A percentile compares a stretch with the other conserved stretches of the same genome.
Conservation (phyloP, 2,888 invertebrate species). For the Troilus luridus region DNA sequence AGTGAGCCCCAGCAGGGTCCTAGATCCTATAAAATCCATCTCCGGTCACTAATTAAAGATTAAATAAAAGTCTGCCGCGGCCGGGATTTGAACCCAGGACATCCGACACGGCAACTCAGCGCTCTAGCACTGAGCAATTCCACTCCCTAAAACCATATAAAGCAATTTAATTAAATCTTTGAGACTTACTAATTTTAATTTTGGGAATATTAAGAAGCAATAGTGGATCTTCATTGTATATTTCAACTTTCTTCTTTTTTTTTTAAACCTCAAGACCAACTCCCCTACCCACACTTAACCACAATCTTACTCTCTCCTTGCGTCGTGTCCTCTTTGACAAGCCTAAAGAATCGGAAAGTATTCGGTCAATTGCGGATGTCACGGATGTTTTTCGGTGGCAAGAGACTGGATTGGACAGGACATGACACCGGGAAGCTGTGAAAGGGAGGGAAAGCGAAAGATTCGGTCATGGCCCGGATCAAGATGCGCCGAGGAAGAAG, state of each 20-base stretch:
- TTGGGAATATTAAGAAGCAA: no score
- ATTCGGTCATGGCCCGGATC: not conserved
- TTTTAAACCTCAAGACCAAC: not conserved
- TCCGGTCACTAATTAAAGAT: no score
- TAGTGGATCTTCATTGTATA: not conserved
- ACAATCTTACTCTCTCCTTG: not conserved
- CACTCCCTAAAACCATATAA: no score
- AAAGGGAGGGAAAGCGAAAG: conserved; percentile 4
- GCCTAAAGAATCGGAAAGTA: not conserved
- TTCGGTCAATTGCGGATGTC: not conserved
- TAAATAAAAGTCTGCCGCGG: no score
- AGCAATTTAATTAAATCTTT: no score
- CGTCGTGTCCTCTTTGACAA: not conserved
- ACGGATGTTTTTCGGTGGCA: not conserved
- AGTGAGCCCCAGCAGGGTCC: no score
- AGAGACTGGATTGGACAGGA: not conserved
- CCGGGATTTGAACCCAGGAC: no score
- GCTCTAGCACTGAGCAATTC: no score
- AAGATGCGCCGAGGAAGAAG: not conserved
- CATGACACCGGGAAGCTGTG: not conserved
- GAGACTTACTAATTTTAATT: no score
- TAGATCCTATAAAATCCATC: no score
- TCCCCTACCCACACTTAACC: not conserved
- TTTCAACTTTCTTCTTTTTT: not conserved
- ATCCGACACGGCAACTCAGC: no score